Evolutionary conservation across 2,797 vertebrate genomes (phyloP), one percentile per base, ranked within the genome.

Genomic region (Myiothlypis coronata): DNA sequence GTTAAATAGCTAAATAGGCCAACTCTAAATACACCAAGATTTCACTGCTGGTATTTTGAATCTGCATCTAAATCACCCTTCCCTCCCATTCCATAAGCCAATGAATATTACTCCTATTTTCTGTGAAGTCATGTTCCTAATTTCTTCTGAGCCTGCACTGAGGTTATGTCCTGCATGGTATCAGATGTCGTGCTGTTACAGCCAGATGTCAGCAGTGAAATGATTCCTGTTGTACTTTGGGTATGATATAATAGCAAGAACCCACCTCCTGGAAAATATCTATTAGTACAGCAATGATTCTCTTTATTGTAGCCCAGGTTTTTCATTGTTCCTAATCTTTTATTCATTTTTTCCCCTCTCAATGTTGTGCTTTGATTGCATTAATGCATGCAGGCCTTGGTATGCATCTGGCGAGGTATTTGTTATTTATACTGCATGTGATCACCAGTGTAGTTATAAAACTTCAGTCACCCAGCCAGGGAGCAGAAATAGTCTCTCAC

Each of bases 1-100:
- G 52, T 85, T 93, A 74, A 92, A 92, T 12, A 84, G 43, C 81
- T 94, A 83, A 91, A 87, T 34, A 94, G 39, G 67, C 41, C 57
- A 82, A 9, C 32, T 89, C 63, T 61, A 79, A 72, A 67, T 52
- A 63, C n/a, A 55, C 15, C 1, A 16, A 21, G 64, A 76, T 76
- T 96, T 89, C 47, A 79, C 27, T 67, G n/a, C 41, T 90, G 60
- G 20, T 79, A 28, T 84, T 89, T 60, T 67, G 44, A 79, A 76
- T 72, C 52, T 84, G 59, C 52, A 64, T 44, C 56, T 81, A 76
- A 90, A 92, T 79, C 21, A n/a, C 16, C 39, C 37, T 89, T 76
- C 70, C 52, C 37, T 78, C n/a, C 74, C 63, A 43, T 63, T 82
- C 74, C n/a, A 17, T 15, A 64, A 89, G 53, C 24, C 44, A 84